A percentile compares a stretch with the other conserved stretches of the same genome.
phyloP scores from a whole-genome alignment of 2,888 invertebrate genomes.

The Ectobius pallidus region DNA sequence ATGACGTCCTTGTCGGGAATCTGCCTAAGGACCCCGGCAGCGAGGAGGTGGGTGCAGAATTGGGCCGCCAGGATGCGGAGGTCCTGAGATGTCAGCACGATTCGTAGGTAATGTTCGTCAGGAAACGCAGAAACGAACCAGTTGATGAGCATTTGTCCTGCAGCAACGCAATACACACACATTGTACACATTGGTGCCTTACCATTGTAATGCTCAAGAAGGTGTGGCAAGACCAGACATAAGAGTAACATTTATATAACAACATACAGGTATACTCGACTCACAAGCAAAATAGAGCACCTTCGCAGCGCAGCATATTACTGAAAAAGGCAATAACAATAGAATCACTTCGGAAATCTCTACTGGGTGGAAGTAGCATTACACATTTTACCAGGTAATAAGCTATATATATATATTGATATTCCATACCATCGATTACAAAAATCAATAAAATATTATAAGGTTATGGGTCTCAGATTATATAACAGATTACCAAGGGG shows the following conservation, averaged over 20 bases:
- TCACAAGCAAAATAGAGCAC: not conserved
- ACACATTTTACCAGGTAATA: no score
- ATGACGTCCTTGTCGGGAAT: constrained; percentile 76
- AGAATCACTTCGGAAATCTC: no score
- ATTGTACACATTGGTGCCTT: not conserved
- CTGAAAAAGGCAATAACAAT: no score
- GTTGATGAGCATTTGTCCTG: constrained; percentile 91
- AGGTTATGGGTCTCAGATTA: no score
- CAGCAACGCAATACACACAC: constrained; percentile 47
- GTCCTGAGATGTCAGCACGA: constrained; percentile 71
- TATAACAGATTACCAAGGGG: no score
- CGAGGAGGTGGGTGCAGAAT: constrained; percentile 85
- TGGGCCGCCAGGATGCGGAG: constrained; percentile 78
- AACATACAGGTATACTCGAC: not conserved
- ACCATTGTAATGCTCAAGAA: not conserved
- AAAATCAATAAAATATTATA: no score
- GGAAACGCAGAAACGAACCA: constrained; percentile 83
- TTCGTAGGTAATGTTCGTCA: constrained; percentile 70
- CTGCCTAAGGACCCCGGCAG: constrained; percentile 83
- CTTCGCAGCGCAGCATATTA: no score
- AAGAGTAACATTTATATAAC: constrained; percentile 3
- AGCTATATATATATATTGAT: no score
- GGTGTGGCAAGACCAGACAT: not conserved
- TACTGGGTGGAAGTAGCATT: no score
- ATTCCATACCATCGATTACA: no score